Percentiles rank a stretch among this genome's conserved stretches.
phyloP scores from a whole-genome alignment of 2,888 invertebrate species.

The Scaptomyza reducta region DNA sequence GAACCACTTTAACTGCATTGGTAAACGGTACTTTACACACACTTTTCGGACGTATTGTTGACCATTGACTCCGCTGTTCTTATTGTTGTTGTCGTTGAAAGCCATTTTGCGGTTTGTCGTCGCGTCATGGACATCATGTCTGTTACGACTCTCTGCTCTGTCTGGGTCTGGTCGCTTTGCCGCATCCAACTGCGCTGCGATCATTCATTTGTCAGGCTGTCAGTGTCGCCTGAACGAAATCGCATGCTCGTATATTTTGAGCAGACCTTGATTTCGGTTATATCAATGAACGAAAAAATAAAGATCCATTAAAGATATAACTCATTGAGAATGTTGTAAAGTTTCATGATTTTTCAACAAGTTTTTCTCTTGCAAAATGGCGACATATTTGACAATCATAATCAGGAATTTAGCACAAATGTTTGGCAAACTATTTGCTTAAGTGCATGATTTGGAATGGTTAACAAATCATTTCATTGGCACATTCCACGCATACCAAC shows the following conservation, averaged over 20 bases:
- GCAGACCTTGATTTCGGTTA: constrained; percentile 11
- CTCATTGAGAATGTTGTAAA: too few species aligned
- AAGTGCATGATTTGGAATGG: constrained; percentile 25
- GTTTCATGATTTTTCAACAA: too few species aligned
- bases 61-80: not conserved
- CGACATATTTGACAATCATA: not conserved
- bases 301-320: not conserved
- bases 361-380: not conserved
- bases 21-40: constrained; percentile 65
- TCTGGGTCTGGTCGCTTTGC: constrained; percentile 59
- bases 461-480: constrained; percentile 36
- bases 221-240: constrained; percentile 26
- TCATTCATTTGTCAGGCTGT: constrained; percentile 77
- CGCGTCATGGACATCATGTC: constrained; percentile 57
- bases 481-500: constrained; percentile 12
- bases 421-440: constrained; percentile 3
- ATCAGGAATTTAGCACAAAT: not conserved
- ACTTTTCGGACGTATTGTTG: constrained; percentile 38
- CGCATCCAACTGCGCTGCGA: constrained; percentile 54
- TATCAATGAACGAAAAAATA: constrained; percentile 1
- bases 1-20: constrained; percentile 41
- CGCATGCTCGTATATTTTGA: not conserved
- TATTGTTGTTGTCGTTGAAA: constrained; percentile 18
- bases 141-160: constrained; percentile 25
- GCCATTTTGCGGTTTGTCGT: constrained; percentile 70